Evolutionary conservation across 2,888 invertebrate species (phyloP).

Genomic region (Synergus japonicus): DNA sequence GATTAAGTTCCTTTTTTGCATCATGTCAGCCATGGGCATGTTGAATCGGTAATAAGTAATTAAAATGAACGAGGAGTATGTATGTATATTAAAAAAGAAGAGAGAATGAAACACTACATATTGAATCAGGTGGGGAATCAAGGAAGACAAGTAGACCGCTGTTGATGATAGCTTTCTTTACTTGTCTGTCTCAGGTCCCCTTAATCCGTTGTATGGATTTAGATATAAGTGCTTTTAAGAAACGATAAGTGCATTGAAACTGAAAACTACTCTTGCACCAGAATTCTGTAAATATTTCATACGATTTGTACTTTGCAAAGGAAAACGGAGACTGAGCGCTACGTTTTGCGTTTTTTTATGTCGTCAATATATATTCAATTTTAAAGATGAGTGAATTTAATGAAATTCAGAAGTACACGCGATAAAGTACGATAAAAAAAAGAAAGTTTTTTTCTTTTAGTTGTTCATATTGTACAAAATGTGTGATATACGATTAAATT

Average conservation of each 20-base stretch:
- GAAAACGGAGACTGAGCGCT: slow-evolving; percentile 46
- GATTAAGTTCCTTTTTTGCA: background rate
- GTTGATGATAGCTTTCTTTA: background rate
- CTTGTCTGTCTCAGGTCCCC: slow-evolving; percentile 1
- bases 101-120: slow-evolving; percentile 49
- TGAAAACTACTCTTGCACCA: slow-evolving; percentile 56
- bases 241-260: background rate
- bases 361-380: slow-evolving; percentile 46
- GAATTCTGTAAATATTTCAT: slow-evolving; percentile 65
- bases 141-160: background rate
- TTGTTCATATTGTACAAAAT: slow-evolving; percentile 71
- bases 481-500: slow-evolving; percentile 71
- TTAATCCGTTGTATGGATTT: slow-evolving; percentile 15
- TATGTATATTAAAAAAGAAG: slow-evolving; percentile 9
- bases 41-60: background rate
- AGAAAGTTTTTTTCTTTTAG: slow-evolving; percentile 56
- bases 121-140: slow-evolving; percentile 18
- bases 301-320: slow-evolving; percentile 68
- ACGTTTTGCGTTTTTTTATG: slow-evolving; percentile 57
- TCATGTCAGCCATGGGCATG: background rate
- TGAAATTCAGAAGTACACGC: slow-evolving; percentile 46
- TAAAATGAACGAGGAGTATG: slow-evolving; percentile 10
- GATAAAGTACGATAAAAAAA: slow-evolving; percentile 45
- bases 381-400: slow-evolving; percentile 34
- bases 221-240: slow-evolving; percentile 20